Evolutionary conservation across 2,113 vertebrate genomes (phyloP).

Genomic region (Microcebus tavaratra): DNA sequence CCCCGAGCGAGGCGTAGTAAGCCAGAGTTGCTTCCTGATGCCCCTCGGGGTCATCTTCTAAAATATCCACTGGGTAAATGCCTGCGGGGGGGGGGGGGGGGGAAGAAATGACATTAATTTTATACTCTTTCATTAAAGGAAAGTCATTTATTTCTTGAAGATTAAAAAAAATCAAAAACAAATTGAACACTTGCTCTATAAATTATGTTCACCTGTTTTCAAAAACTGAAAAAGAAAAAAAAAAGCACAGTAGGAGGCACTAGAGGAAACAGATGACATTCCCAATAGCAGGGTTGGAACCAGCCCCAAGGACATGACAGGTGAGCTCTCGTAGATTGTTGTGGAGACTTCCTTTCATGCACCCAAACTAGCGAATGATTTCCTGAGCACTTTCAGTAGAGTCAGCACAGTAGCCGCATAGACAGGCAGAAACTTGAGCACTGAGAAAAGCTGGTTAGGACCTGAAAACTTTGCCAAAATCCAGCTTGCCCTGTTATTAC

Average conservation of each 20-base stretch:
- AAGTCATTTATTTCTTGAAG: not conserved
- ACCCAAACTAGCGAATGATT: not conserved
- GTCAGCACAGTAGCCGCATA: accelerated
- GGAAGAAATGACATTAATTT: not conserved
- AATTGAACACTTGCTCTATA: not conserved
- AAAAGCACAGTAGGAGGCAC: not conserved
- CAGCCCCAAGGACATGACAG: not conserved
- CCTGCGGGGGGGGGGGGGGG: slow-evolving; percentile 50
- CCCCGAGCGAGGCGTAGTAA: slow-evolving; percentile 71
- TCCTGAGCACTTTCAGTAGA: not conserved
- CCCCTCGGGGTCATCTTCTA: slow-evolving; percentile 70
- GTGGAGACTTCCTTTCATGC: not conserved
- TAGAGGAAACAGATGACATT: not conserved
- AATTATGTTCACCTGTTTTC: not conserved
- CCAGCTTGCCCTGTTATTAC: not conserved
- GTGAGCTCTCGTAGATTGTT: not conserved
- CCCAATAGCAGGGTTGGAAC: not conserved
- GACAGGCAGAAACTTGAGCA: not conserved
- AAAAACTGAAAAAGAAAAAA: not conserved
- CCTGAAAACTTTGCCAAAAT: not conserved
- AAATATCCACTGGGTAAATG: slow-evolving; percentile 79
- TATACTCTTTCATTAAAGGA: not conserved
- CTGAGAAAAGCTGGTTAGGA: not conserved
- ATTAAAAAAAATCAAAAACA: not conserved
- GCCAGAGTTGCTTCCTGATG: slow-evolving; percentile 68